Base-by-base conservation (phyloP, 2,888 invertebrate genomes). In the Schizotus pectinicornis region DNA sequence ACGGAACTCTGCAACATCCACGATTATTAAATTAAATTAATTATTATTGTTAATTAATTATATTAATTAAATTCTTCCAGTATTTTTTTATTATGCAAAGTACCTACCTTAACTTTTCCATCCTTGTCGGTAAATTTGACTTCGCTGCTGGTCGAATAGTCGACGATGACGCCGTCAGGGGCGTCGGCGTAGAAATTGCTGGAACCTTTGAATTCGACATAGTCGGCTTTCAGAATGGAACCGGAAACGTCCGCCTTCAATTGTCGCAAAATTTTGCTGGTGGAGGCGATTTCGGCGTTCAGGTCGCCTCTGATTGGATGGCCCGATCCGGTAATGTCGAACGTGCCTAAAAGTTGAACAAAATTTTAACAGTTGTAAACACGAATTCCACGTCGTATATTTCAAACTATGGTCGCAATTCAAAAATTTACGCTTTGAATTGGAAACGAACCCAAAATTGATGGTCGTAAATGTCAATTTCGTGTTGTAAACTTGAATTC, bases 61-160 rank as follows among this genome's bases (percentile, higher is more conserved):
- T n/a, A n/a, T n/a, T n/a, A 59, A 61, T 11, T 11, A 43, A 41
- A 51, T 12, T 9, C 13, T 2, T 9, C 6, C 30, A n/a, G 8
- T 49, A 34, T 14, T 14, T 22, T 6, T 43, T 32, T 2, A 61
- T 6, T 7, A 42, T 33, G 30, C 57, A 36, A 53, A 62, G 22
- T 3, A 3, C 5, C 3, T 42, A 55, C 72, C 6, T 86, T 86
- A 38, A 84, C 80, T 70, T 86, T 86, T 71, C 88, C 85, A 62
- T 88, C 86, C 60, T 87, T 81, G 74, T 86, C 86, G 22, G 88
- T 87, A 45, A 86, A 75, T 65, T 86, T 86, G 0, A 87, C 77
- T 61, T 87, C 87, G 0, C 86, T 85, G 0, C 86, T 84, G 42
- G 86, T 83, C 69, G 86, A 88, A 52, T 86, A 84, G 1, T 87